phyloP scores from a whole-genome alignment of 1,140 invertebrate genomes.

The Caenorhabditis inopinata region DNA sequence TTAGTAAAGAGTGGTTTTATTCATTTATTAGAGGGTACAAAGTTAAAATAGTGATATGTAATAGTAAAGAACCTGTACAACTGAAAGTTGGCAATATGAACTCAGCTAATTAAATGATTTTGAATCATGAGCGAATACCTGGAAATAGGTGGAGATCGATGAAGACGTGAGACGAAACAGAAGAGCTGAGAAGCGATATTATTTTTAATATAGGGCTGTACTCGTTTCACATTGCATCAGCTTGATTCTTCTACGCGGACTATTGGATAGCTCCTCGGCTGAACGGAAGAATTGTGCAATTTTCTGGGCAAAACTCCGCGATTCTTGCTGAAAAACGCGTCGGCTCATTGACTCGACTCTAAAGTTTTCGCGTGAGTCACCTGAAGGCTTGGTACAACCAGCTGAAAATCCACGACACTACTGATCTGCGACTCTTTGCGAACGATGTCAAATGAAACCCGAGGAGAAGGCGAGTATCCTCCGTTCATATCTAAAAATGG shows the following conservation, averaged over 20 bases:
- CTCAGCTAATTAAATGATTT: neutral
- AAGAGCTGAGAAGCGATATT: neutral
- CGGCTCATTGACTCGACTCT: too few relatives aligned
- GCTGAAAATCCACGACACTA: conserved; percentile 8
- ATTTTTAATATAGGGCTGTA: conserved; percentile 22
- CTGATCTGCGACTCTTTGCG: conserved; percentile 27
- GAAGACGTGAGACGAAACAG: neutral
- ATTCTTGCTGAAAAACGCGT: neutral
- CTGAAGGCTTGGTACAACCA: neutral
- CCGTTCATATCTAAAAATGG: conserved; percentile 16
- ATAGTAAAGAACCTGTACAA: neutral
- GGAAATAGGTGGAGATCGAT: too few relatives aligned
- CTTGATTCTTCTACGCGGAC: conserved; percentile 31
- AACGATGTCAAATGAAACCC: conserved; percentile 24
- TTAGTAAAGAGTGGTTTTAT: neutral
- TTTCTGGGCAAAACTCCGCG: neutral
- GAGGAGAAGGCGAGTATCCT: conserved; percentile 1
- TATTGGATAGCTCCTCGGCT: conserved; percentile 7
- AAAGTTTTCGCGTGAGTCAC: too few relatives aligned
- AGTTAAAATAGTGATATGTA: neutral
- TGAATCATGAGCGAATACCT: too few relatives aligned
- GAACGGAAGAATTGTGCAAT: neutral
- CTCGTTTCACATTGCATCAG: conserved; percentile 39
- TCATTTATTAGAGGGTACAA: neutral
- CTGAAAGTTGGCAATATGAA: neutral